phyloP scores from a whole-genome alignment of 2,888 invertebrate genomes.

The Desoria tigrina region DNA sequence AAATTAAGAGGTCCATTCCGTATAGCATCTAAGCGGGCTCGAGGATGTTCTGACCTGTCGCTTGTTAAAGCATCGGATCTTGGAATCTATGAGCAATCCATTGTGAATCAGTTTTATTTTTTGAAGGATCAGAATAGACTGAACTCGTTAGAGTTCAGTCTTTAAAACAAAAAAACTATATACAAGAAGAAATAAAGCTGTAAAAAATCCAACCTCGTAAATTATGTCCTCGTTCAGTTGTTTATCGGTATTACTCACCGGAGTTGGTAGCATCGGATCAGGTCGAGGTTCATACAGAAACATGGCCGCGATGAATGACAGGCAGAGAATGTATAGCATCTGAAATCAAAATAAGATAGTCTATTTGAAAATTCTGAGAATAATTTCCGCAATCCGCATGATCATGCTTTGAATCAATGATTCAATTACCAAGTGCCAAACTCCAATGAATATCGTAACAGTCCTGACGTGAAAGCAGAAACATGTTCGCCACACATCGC shows the following conservation, averaged over 20 bases:
- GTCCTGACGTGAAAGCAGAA: conserved; percentile 81
- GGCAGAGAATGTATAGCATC: conserved; percentile 74
- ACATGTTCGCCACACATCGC: conserved; percentile 76
- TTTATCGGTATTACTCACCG: conserved; percentile 64
- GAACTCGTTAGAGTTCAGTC: too few species aligned
- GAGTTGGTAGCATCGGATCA: conserved; percentile 66
- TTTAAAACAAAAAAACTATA: too few species aligned
- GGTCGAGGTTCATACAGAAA: conserved; percentile 53
- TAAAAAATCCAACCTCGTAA: conserved; percentile 29
- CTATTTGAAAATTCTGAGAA: background rate
- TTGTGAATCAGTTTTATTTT: background rate
- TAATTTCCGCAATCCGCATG: background rate
- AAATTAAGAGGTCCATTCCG: conserved; percentile 43
- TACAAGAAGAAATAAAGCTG: too few species aligned
- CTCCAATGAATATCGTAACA: conserved; percentile 75
- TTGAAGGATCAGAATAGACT: too few species aligned
- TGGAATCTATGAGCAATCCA: conserved; percentile 22
- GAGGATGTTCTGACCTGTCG: conserved; percentile 28
- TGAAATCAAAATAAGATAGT: conserved; percentile 56
- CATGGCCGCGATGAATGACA: conserved; percentile 70
- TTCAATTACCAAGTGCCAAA: conserved; percentile 85
- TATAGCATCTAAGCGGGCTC: conserved; percentile 34
- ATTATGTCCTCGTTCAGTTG: conserved; percentile 11
- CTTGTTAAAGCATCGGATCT: conserved; percentile 34
- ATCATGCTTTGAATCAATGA: too few species aligned